These are phyloP conservation scores for Nasonovia ribisnigri DNA, from an alignment of 2,888 invertebrate species.

Conservation along the genomic window DNA sequence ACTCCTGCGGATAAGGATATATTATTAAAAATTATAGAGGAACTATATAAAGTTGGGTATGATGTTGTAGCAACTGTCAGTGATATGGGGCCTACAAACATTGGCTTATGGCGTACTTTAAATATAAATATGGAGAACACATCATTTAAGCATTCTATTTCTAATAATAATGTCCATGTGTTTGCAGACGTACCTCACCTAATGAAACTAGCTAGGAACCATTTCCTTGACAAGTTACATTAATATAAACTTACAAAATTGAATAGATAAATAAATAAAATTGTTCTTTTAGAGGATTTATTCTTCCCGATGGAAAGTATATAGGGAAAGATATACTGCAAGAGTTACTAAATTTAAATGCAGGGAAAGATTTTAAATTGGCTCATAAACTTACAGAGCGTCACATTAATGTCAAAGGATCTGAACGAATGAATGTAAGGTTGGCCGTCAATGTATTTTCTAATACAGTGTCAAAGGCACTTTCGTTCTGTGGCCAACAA, in stretches of 20 bases:
- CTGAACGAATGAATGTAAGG: constrained; percentile 1
- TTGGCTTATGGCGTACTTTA: background rate
- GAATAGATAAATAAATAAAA: too few species aligned
- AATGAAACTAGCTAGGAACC: background rate
- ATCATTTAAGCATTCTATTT: background rate
- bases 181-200: background rate
- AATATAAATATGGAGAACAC: background rate
- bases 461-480: background rate
- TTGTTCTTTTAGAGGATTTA: background rate
- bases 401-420: background rate
- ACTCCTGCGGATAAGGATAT: background rate
- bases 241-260: too few species aligned
- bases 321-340: background rate
- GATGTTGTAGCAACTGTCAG: background rate
- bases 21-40: background rate
- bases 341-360: background rate
- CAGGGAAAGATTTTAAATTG: background rate
- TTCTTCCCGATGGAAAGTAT: background rate
- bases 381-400: background rate
- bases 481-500: background rate
- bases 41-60: background rate
- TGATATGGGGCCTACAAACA: background rate
- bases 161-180: background rate
- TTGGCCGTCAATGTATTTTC: background rate
- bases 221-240: background rate